Conservation (phyloP, 2,113 vertebrate species). For the rabbit (Oryctolagus cuniculus) region mOryCun1.1 NC_091433.1:173765001-173765500, state of each 20-base stretch:
- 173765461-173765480: not conserved
- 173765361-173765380: slow-evolving; percentile 76
- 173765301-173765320: slow-evolving; percentile 79
- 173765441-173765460: not conserved
- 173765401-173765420: slow-evolving; percentile 42
- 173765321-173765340: slow-evolving; percentile 59
- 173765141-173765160: slow-evolving; percentile 80
- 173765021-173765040: not conserved
- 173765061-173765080: accelerated
- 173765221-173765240: slow-evolving; percentile 74
- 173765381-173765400: slow-evolving; percentile 76
- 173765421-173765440: not conserved
- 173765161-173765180: slow-evolving; percentile 77
- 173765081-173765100: slow-evolving; percentile 28
- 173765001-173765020: not conserved
- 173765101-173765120: slow-evolving; percentile 53
- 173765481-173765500: accelerated
- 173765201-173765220: slow-evolving; percentile 72
- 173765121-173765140: slow-evolving; percentile 77
- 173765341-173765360: slow-evolving; percentile 75
- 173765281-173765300: slow-evolving; percentile 37
- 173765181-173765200: slow-evolving; percentile 78
- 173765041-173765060: accelerated
- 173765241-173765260: slow-evolving; percentile 57
- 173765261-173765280: slow-evolving; percentile 64